Base-by-base conservation (phyloP, 64 coral and sea anemone genomes). In the Hydrozoanthus tunicans region DNA sequence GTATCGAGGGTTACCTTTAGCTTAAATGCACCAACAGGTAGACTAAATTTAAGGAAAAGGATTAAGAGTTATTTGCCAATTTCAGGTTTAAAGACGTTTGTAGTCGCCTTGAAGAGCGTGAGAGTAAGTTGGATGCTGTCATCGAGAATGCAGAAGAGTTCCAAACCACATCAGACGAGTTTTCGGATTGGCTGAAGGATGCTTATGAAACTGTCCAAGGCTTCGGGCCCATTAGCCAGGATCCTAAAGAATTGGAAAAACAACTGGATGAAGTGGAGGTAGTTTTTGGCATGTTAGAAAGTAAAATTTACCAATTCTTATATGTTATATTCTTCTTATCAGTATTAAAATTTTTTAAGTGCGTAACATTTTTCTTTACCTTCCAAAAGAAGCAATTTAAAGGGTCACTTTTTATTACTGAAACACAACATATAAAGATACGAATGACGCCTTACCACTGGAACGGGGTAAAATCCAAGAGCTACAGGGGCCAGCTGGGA, bases 201-300 rank as follows among this genome's bases (percentile, higher is more conserved):
- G 90, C 93, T 6, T 89, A 88, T 24, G 58, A 62, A 51, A 90
- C 82, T 0, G 95, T 93, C 17, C 92, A 94, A 63, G 23, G 90
- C 6, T 97, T 92, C 70, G 85, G 66, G 0, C 95, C 95, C 13
- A 89, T 97, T 53, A 82, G 92, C 25, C 82, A 81, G 17, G 92
- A 94, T 7, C 90, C 90, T 8, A 82, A 92, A 5, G 83, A 89
- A 59, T 27, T 97, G 32, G 91, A 94, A n/a, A 55, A 91, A 73
- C 95, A 97, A 69, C 84, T 97, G 66, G 82, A 89, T 55, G 92
- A 97, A 64, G 95, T 93, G 4, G 92, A 97, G 92, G 95, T 82
- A 92, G 70, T 26, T 83, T 65, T 70, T 43, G 0, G 32, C 32
- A 43, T 43, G 32, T 43, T 43, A 43, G 32, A 43, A 43, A 43